These are phyloP conservation scores for Aphrophora alni DNA, from an alignment of 2,888 invertebrate genomes.

Conservation along the genomic window DNA sequence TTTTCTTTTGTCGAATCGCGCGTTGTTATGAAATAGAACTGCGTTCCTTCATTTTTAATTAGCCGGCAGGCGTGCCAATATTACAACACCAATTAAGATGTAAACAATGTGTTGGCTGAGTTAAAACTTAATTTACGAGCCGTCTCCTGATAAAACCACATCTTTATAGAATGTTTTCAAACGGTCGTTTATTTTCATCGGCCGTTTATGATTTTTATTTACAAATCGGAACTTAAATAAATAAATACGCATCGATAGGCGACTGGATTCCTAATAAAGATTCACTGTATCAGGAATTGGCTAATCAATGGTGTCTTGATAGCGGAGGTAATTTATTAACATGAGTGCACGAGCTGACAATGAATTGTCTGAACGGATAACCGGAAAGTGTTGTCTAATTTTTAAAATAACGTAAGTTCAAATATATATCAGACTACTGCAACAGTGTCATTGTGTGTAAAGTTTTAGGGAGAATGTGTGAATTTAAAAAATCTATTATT, in stretches of 20 bases:
- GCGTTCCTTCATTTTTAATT: slow-evolving; percentile 9
- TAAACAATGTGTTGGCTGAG: background rate
- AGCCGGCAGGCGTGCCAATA: slow-evolving; percentile 5
- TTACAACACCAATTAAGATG: background rate
- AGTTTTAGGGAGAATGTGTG: no score
- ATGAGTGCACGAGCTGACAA: no score
- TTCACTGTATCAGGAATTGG: no score
- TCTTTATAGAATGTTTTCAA: background rate
- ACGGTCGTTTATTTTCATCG: background rate
- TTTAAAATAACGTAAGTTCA: no score
- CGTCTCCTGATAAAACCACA: background rate
- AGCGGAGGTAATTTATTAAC: no score
- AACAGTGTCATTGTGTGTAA: no score
- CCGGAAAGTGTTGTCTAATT: no score
- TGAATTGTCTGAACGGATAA: no score
- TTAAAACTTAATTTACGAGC: background rate
- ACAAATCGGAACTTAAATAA: background rate
- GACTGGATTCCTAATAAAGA: background rate
- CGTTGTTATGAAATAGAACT: slow-evolving; percentile 2
- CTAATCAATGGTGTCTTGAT: no score
- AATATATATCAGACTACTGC: no score
- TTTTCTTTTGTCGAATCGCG: background rate
- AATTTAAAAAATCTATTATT: no score
- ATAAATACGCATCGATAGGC: no score
- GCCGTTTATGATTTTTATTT: background rate